Conservation (phyloP, 2,888 invertebrate genomes). For the Agonopterix heracliana region DNA sequence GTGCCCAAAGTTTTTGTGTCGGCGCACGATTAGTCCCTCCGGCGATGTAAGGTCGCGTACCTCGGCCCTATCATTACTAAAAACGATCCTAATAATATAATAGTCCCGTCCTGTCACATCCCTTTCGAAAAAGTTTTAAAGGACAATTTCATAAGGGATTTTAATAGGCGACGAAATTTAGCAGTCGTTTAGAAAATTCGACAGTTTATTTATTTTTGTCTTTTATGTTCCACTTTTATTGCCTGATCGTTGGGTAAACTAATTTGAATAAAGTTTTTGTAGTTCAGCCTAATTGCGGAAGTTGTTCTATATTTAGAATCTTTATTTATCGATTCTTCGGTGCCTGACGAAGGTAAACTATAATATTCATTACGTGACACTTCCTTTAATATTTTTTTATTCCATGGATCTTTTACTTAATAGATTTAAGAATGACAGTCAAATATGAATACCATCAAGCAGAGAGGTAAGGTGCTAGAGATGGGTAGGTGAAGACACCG, state of each 20-base stretch:
- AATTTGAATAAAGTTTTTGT: slow-evolving; percentile 28
- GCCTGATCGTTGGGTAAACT: slow-evolving; percentile 19
- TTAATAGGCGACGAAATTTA: slow-evolving; percentile 61
- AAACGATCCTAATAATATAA: slow-evolving; percentile 74
- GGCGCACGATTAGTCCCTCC: slow-evolving; percentile 56
- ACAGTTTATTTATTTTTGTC: slow-evolving; percentile 48
- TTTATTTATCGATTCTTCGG: too few species aligned
- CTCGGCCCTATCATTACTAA: slow-evolving; percentile 69
- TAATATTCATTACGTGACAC: too few species aligned
- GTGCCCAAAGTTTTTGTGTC: slow-evolving; percentile 60
- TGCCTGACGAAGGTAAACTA: too few species aligned
- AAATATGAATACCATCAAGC: too few species aligned
- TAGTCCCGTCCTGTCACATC: slow-evolving; percentile 73
- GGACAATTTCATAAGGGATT: slow-evolving; percentile 61
- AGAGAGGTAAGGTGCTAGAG: background rate
- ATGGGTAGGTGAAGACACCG: background rate
- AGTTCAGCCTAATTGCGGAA: slow-evolving; percentile 31
- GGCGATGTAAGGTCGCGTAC: slow-evolving; percentile 59
- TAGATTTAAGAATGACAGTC: too few species aligned
- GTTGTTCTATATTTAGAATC: slow-evolving; percentile 9
- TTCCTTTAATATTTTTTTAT: too few species aligned
- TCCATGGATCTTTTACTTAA: too few species aligned
- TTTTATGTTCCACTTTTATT: slow-evolving; percentile 31
- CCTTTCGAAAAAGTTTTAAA: slow-evolving; percentile 57
- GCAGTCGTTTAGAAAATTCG: slow-evolving; percentile 57